Evolutionary conservation across 1,140 invertebrate species (phyloP), one percentile per base, ranked within the genome.

Genomic region (Rhyzopertha dominica): DNA sequence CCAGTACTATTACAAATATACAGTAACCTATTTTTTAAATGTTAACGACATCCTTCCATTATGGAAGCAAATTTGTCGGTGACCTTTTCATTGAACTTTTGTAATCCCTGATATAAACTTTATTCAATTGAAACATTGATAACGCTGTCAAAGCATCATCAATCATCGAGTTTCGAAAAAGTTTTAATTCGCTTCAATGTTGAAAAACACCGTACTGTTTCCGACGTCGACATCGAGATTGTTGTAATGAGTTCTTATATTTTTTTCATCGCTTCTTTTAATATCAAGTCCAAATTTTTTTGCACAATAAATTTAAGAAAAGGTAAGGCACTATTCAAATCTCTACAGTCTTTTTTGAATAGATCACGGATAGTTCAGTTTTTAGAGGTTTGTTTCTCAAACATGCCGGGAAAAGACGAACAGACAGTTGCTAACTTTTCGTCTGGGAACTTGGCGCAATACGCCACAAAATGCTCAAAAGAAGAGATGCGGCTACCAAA

Each of bases 151-250:
- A 43, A 38, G 54, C 29, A 32, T 61, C 40, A 44, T 66, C 36
- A 34, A 23, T 26, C 54, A 57, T 66, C 9, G 47, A 45, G 28
- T 48, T 58, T n/a, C 54, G 28, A 18, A 44, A 63, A 62, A 14
- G 48, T 63, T 59, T 63, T 65, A 25, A 64, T 60, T 17, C 53
- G 16, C 36, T 65, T 64, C 30, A 66, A 42, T 35, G 63, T 66
- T 7, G 50, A 53, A 51, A 65, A 66, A 47, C 46, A 54, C 35
- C 54, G 42, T 53, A 66, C 61, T 14, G 18, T 37, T 25, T 49
- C 48, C 9, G 56, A 44, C 22, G 60, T 57, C 19, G 59, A 46
- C 37, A 66, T 53, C 28, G 58, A 43, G 18, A 38, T 46, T 9
- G 51, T 53, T 5, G 56, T 22, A 22, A 60, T 17, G 29, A 58